phyloP scores from a whole-genome alignment of 1,140 invertebrate genomes.

The Brachionus rotundiformis region DNA sequence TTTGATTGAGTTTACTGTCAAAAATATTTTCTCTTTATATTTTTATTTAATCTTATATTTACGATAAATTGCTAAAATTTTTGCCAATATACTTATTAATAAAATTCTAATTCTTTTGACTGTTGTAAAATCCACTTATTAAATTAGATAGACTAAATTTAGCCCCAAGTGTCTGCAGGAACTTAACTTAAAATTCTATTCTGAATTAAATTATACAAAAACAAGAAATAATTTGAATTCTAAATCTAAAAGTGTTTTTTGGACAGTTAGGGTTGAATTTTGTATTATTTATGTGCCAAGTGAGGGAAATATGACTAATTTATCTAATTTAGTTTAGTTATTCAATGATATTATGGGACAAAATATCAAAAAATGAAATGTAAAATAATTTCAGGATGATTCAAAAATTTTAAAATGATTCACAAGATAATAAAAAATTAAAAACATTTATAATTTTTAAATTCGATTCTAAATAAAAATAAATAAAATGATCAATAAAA shows the following conservation, averaged over 20 bases:
- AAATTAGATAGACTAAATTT: not conserved
- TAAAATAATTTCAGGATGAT: no score
- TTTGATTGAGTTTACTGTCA: not conserved
- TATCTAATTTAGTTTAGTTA: not conserved
- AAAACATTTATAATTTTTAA: no score
- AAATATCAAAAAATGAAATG: not conserved
- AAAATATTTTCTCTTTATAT: no score
- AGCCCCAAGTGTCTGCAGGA: not conserved
- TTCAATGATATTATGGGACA: not conserved
- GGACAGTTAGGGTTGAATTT: not conserved
- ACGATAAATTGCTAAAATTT: no score
- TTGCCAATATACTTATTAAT: not conserved
- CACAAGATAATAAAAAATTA: no score
- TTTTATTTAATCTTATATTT: no score
- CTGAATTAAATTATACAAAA: not conserved
- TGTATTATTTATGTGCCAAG: not conserved
- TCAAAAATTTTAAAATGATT: no score
- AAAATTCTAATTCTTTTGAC: not conserved
- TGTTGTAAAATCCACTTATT: not conserved
- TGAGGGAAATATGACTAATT: not conserved
- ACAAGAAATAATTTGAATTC: not conserved
- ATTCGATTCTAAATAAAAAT: no score
- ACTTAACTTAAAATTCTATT: not conserved
- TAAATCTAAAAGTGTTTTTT: not conserved
- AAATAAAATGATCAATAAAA: no score